phyloP scores from a whole-genome alignment of 2,797 vertebrate species.

The Liasis olivaceus region DNA sequence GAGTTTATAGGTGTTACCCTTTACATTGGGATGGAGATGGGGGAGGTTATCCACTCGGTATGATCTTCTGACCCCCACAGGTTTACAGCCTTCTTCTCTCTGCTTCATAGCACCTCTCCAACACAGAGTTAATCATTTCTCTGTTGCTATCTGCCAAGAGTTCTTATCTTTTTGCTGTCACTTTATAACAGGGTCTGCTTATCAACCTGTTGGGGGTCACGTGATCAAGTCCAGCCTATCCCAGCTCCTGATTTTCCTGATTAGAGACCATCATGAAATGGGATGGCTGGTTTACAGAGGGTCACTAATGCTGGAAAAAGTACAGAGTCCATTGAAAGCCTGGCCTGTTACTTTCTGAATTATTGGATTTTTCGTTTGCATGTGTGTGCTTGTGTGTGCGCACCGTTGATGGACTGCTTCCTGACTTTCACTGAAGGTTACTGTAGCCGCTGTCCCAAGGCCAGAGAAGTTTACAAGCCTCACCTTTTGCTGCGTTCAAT shows the following conservation, averaged over 20 bases:
- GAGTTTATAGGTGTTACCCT: slow-evolving; percentile 75
- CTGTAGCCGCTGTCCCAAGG: slow-evolving; percentile 67
- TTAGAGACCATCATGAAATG: slow-evolving; percentile 80
- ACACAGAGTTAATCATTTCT: slow-evolving; percentile 93
- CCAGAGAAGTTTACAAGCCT: slow-evolving; percentile 70
- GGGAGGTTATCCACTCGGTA: slow-evolving; percentile 67
- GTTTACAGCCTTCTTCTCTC: slow-evolving; percentile 75
- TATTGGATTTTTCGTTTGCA: slow-evolving; percentile 63
- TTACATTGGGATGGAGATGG: slow-evolving; percentile 72
- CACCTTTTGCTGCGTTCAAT: slow-evolving; percentile 70
- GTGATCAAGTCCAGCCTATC: slow-evolving; percentile 80
- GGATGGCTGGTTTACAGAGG: slow-evolving; percentile 79
- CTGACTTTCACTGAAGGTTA: slow-evolving; percentile 76
- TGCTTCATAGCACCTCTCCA: slow-evolving; percentile 73
- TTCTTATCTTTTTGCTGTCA: slow-evolving; percentile 96
- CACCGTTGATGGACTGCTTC: slow-evolving; percentile 63
- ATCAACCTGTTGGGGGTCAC: slow-evolving; percentile 77
- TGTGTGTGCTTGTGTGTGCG: slow-evolving; percentile 37
- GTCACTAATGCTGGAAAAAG: slow-evolving; percentile 78
- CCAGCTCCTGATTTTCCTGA: slow-evolving; percentile 74
- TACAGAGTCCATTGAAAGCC: slow-evolving; percentile 77
- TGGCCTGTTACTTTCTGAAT: slow-evolving; percentile 75
- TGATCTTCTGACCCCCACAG: slow-evolving; percentile 77
- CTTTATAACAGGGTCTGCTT: slow-evolving; percentile 93
- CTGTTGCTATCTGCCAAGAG: slow-evolving; percentile 85